These are phyloP conservation scores for Polydrusus tereticollis DNA, from an alignment of 2,888 invertebrate species.

Conservation along the genomic window DNA sequence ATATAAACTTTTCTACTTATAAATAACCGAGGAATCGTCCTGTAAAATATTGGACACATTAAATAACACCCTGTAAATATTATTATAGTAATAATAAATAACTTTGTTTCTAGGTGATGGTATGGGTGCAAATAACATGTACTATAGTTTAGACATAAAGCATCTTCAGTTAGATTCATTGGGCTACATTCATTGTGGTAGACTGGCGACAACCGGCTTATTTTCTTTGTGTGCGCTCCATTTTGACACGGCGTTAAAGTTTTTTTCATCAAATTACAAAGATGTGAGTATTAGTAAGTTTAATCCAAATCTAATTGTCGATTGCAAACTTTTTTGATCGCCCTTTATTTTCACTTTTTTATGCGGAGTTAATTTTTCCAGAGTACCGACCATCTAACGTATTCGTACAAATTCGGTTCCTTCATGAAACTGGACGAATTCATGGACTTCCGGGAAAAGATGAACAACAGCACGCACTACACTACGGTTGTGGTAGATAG, in stretches of 20 bases:
- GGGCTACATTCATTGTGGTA: constrained; percentile 85
- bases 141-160: constrained; percentile 88
- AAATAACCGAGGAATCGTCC: too few species aligned
- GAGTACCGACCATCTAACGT: constrained; percentile 92
- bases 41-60: too few species aligned
- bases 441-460: constrained; percentile 83
- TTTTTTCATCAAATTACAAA: constrained; percentile 89
- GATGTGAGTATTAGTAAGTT: constrained; percentile 74
- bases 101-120: constrained; percentile 75
- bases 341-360: neutral
- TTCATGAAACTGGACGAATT: constrained; percentile 94
- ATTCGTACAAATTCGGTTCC: constrained; percentile 94
- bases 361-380: constrained; percentile 64
- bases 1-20: too few species aligned
- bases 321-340: too few species aligned
- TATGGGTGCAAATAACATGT: constrained; percentile 79
- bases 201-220: constrained; percentile 80
- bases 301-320: too few species aligned
- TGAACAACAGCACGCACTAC: constrained; percentile 87
- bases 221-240: constrained; percentile 78
- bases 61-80: too few species aligned
- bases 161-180: constrained; percentile 94
- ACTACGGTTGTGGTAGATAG: constrained; percentile 76
- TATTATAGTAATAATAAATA: neutral
- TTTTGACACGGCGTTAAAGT: constrained; percentile 83